A percentile compares a stretch with the other conserved stretches of the same genome.
phyloP scores from a whole-genome alignment of 2,797 vertebrate genomes.

The Buphagus erythrorhynchus region DNA sequence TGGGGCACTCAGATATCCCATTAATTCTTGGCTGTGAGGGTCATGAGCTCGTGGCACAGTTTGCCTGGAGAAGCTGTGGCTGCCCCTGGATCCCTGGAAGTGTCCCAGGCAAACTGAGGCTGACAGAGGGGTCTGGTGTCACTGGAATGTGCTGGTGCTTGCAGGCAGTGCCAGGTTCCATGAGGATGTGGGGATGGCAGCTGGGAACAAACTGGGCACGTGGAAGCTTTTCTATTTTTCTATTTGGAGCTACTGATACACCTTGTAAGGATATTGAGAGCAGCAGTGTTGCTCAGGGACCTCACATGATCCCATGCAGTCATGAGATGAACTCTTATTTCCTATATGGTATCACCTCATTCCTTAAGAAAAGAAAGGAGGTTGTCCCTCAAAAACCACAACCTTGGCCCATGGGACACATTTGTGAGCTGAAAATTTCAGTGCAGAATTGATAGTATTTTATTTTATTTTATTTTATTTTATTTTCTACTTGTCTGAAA shows the following conservation, averaged over 20 bases:
- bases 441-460: background rate
- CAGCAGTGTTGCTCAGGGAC: background rate
- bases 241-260: background rate
- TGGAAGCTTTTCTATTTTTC: background rate
- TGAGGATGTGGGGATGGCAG: accelerated
- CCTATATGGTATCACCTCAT: accelerated
- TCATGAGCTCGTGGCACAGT: accelerated
- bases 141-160: background rate
- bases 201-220: background rate
- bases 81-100: background rate
- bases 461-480: background rate
- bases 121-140: background rate
- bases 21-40: background rate
- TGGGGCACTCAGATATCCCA: background rate
- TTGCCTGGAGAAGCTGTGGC: accelerated
- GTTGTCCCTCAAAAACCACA: background rate
- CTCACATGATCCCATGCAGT: accelerated
- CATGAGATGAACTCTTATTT: background rate
- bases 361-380: background rate
- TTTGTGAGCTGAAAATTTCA: background rate
- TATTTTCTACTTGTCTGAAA: background rate
- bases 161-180: background rate
- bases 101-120: background rate
- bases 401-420: background rate
- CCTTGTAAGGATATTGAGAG: background rate